A percentile compares a stretch with the other conserved stretches of the same genome.
Evolutionary conservation across 2,113 vertebrate genomes (phyloP).

Genomic region (Terrapene triunguis): DNA sequence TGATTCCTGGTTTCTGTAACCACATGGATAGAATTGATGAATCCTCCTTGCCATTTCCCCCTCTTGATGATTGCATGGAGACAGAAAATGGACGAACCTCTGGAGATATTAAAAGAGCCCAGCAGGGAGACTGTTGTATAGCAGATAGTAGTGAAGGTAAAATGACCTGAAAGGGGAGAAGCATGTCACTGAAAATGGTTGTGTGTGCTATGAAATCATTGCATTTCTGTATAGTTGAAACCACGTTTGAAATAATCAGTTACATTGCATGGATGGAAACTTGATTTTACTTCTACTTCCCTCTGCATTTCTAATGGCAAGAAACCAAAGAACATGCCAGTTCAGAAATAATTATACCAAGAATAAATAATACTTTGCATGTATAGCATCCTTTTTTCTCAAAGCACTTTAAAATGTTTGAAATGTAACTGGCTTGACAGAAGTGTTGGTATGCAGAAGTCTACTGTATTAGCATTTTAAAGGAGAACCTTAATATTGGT

Average conservation of each 20-base stretch:
- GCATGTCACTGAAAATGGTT: background rate
- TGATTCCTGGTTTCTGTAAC: slow-evolving; percentile 93
- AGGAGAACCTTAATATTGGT: background rate
- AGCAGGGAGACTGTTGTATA: background rate
- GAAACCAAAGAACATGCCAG: background rate
- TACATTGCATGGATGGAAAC: background rate
- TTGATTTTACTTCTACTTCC: background rate
- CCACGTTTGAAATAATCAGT: background rate
- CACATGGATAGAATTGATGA: slow-evolving; percentile 76
- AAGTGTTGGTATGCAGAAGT: background rate
- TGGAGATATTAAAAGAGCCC: background rate
- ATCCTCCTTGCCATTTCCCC: slow-evolving; percentile 43
- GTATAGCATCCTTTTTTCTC: background rate
- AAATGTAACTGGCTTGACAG: background rate
- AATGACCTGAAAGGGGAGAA: background rate
- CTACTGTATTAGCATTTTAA: background rate
- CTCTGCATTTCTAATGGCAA: background rate
- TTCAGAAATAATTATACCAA: background rate
- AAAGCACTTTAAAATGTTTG: background rate
- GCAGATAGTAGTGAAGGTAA: slow-evolving; percentile 61
- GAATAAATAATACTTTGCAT: background rate
- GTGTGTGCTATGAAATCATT: background rate
- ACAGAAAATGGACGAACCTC: background rate
- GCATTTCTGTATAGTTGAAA: background rate
- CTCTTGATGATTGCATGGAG: slow-evolving; percentile 16